Base-by-base conservation (phyloP, 2,113 vertebrate genomes). In the Grallaria varia region DNA sequence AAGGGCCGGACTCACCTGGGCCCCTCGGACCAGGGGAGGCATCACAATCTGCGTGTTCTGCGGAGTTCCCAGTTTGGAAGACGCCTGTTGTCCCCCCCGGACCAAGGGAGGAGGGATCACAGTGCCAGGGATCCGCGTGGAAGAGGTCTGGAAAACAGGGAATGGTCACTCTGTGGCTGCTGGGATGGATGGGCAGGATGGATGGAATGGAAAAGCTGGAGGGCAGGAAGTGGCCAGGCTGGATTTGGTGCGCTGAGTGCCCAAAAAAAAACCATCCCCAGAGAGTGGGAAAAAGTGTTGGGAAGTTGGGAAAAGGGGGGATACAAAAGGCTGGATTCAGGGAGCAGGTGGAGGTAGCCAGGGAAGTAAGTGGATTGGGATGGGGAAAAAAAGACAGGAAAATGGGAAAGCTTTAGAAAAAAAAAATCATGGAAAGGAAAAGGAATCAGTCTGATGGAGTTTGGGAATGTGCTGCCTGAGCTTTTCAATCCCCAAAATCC, bases 31-130 rank as follows among this genome's bases (percentile, higher is more conserved):
- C 25, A 99, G 97, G 3, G 99, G 99, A 1, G 99, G 99, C 99
- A 99, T 99, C 68, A 99, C 98, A 28, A 99, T 98, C 96, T 99
- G 99, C 5, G 99, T 97, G 96, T 97, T 99, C 55, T 99, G 97
- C 92, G 98, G 98, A 1, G 98, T 97, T 56, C 99, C 98, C 72
- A 98, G 92, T 88, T 99, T 99, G 37, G 99, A 97, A 37, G 98
- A 98, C 39, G 98, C 59, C 93, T 99, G 99, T 76, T 99, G 98
- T 28, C 99, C 99, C 20, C 99, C 99, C 3, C 99, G 98, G 81
- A 99, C 99, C 98, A 99, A 90, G 1, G 99, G 99, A 18, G 99
- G 99, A 9, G 99, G 99, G 83, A 99, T 99, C 88, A 99, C 98
- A 5, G 98, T 98, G 96, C 99, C 98, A 1, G 99, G 98, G 84